Evolutionary conservation across 2,888 invertebrate species (phyloP), one percentile per base, ranked within the genome.

Genomic region (Hyppa rectilinea): DNA sequence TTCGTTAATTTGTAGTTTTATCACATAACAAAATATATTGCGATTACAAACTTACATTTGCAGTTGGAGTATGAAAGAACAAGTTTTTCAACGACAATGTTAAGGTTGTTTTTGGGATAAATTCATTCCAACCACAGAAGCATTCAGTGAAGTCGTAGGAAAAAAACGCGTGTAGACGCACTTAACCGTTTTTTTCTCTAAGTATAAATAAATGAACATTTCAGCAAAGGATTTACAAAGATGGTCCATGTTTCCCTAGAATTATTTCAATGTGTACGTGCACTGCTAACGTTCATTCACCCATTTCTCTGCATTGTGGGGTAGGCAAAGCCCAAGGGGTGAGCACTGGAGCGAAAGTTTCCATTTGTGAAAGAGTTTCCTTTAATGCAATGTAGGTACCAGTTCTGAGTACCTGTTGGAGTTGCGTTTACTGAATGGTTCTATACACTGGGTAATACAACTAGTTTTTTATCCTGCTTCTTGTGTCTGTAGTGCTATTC

Each of bases 301-400:
- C 67, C 58, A 66, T 69, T 68, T 47, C 26, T 36, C 77, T 40
- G 59, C 50, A 64, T 64, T 75, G 76, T 67, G 64, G 60, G 69
- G 67, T 60, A 65, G 29, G 78, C 52, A 59, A 68, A 64, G 29
- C 70, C 74, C 61, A 55, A 66, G 78, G 80, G 78, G 75, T 78
- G 78, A 52, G 77, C 77, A 74, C 20, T 50, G 78, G 52, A 52
- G 81, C 58, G 67, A 77, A 77, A 78, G 78, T 81, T 80, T 81
- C 74, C 78, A 80, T 80, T 80, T 80, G 66, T 73, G 43, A 65
- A 77, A 81, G 80, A 77, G 77, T 74, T 78, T 70, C 73, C 60
- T 38, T 60, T 77, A 81, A 70, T 70, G 77, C 77, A 67, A 69
- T 73, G 60, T 58, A 26, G 29, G 65, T 55, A 43, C 50, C 49